phyloP scores from a whole-genome alignment of 2,888 invertebrate genomes.

The Sinopyrophorus schimmeli region DNA sequence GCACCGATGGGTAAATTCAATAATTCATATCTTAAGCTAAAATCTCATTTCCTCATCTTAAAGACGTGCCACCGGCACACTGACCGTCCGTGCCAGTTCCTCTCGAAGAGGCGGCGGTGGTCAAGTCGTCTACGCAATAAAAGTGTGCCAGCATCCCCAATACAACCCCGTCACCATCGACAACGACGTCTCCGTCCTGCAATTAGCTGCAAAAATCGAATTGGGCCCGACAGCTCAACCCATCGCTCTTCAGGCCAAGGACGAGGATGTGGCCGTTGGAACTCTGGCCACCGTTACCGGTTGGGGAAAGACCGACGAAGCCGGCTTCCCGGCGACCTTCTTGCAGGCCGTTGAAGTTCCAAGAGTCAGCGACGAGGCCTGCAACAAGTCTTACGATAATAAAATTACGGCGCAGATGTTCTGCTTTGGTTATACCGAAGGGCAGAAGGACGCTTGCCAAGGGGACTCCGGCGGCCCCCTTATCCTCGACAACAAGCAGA shows the following conservation, averaged over 20 bases:
- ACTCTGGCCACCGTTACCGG: neutral
- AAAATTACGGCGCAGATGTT: constrained; percentile 1
- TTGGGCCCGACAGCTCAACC: no score
- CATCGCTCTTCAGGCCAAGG: neutral
- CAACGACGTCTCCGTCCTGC: constrained; percentile 45
- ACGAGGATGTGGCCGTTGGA: neutral
- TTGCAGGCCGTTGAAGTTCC: constrained; percentile 1
- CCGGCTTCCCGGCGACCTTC: neutral
- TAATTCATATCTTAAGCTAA: neutral
- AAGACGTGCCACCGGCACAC: neutral
- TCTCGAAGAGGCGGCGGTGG: neutral
- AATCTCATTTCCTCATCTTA: no score
- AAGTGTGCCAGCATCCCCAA: neutral
- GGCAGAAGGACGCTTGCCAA: constrained; percentile 6
- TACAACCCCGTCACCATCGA: constrained; percentile 38
- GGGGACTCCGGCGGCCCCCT: constrained; percentile 4
- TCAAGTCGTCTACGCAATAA: neutral
- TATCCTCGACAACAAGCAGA: neutral
- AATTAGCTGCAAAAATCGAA: constrained; percentile 36
- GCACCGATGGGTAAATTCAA: neutral
- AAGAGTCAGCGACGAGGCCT: constrained; percentile 9
- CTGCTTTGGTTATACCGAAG: neutral
- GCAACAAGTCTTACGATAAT: constrained; percentile 7
- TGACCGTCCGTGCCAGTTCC: neutral
- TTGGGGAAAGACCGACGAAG: constrained; percentile 2